Evolutionary conservation across 2,888 invertebrate species (phyloP).

Genomic region (Mayetiola destructor): DNA sequence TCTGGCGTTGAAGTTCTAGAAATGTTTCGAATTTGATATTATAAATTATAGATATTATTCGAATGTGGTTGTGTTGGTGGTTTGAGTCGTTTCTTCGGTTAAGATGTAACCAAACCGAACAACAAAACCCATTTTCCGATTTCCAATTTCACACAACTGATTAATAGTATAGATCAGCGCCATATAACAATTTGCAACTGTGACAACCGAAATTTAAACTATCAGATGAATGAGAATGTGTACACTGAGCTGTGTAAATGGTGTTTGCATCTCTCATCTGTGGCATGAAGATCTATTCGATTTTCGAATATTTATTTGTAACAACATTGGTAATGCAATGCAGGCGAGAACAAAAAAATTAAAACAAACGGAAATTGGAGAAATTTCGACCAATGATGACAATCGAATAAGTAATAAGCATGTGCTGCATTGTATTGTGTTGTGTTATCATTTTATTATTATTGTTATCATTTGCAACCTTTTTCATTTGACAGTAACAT

Average conservation of each 20-base stretch:
- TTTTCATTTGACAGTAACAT: neutral
- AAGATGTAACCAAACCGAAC: no score
- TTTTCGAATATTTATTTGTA: neutral
- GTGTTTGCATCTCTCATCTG: constrained; percentile 10
- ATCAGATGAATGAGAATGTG: neutral
- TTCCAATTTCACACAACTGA: neutral
- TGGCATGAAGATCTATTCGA: constrained; percentile 9
- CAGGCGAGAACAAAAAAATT: constrained; percentile 3
- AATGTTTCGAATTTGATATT: constrained; percentile 2
- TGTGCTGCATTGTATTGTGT: no score
- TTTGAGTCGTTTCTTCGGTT: no score
- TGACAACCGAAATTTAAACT: neutral
- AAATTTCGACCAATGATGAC: no score
- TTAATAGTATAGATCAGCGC: neutral
- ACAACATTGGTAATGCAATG: no score
- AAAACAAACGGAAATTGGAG: no score
- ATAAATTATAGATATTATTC: no score
- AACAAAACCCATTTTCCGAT: neutral
- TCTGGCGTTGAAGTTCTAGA: neutral
- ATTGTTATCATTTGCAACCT: constrained; percentile 8
- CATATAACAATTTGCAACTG: neutral
- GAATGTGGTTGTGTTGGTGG: no score
- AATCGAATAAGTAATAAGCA: no score
- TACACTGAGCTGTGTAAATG: constrained; percentile 12
- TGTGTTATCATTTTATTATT: constrained; percentile 11